Base-by-base conservation (phyloP, 1,140 invertebrate species). In the Mactra quadrangularis region DNA sequence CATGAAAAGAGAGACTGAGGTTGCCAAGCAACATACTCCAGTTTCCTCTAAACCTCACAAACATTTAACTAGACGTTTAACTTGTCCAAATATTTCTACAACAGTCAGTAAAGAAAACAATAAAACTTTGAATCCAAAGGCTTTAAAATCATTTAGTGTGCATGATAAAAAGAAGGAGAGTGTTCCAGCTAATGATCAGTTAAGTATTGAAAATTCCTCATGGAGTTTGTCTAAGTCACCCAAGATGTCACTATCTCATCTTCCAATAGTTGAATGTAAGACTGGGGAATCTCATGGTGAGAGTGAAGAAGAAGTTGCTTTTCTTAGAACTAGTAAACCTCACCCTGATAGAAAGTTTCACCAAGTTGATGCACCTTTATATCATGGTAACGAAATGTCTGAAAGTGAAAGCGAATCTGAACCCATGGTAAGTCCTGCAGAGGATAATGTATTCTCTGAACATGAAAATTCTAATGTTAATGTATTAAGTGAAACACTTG, bases 221-320 rank as follows among this genome's bases (percentile, higher is more conserved):
- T 78, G 76, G 76, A 25, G 66, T 70, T 19, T n/a, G 7, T 33
- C 35, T 45, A 29, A 33, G 13, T 47, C 29, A 25, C 45, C 50
- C 0, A 66, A 29, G 31, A n/a, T 64, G n/a, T 66, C 62, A 13
- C 38, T 78, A 41, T 78, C 76, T 38, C 60, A 78, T 78, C 66
- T 82, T 19, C 78, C 78, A 19, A 71, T 82, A 47, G 78, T 82
- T 11, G 78, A 82, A 53, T 82, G 78, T 72, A 68, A 52, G 31
- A 60, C 1, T 47, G 78, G 78, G 0, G 78, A 82, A 38, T 53
- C 64, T 38, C 17, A 38, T 19, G 11, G 17, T 25, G 76, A 78
- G 15, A 68, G 60, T 55, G 76, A 78, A 29, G 33, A 13, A 13
- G 76, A 78, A 27, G 41, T 38, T 45, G 1, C 35, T 7, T 47